Evolutionary conservation across 1,140 invertebrate species (phyloP), one percentile per base, ranked within the genome.

Genomic region (Leptopilina boulardi): DNA sequence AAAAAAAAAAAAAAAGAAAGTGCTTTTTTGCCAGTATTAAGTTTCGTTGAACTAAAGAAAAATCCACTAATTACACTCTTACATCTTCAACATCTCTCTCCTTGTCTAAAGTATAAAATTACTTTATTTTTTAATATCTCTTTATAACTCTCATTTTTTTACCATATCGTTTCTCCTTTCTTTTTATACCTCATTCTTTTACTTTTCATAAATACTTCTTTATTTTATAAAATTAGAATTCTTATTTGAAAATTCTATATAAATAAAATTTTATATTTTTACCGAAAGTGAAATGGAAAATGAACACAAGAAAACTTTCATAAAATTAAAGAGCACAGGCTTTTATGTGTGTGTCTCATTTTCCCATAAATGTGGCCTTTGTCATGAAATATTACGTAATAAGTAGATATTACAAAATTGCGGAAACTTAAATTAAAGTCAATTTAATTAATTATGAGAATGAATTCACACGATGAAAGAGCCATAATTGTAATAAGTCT

Each of bases 401-500:
- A 21, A 51, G 44, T 1, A n/a, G 59, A 30, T 66, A 66, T 79
- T 70, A 54, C 44, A 23, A 56, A 72, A 77, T 74, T 66, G 23
- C 59, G 85, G 85, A 85, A 84, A 80, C 13, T 73, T 21, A 78
- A 82, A 86, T 86, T 84, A 80, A 83, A 76, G 70, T 76, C 80
- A 84, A 85, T 83, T 70, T 73, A 74, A 21, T 38, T 80, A 83
- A 84, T 85, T 56, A 83, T 80, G 74, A 44, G 6, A 42, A 77
- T 81, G 73, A 83, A 82, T 84, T 83, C 79, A 77, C 74, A 81
- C 74, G 38, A 1, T 9, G 51, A 42, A 71, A 75, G 75, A 77
- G 19, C 42, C n/a, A 47, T 76, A 76, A 78, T 30, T 59, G 2
- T 11, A 26, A 23, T 26, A 13, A 26, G 11, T 59, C 11, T 26